phyloP scores from a whole-genome alignment of 1,140 invertebrate genomes.

The Penaeus indicus region DNA sequence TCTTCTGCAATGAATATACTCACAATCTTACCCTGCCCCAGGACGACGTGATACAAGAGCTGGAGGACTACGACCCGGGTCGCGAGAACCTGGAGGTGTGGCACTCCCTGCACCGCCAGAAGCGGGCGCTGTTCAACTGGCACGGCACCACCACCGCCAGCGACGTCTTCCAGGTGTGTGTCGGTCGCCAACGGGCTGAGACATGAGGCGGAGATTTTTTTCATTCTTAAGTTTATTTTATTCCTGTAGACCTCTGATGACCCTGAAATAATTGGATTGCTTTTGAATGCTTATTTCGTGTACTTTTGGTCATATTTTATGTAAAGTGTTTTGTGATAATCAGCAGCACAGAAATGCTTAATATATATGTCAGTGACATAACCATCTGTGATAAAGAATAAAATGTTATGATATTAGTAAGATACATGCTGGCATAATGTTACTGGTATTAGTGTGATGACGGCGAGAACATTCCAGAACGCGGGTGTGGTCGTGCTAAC shows the following conservation, averaged over 20 bases:
- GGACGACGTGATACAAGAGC: slow-evolving; percentile 74
- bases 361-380: too few relatives aligned
- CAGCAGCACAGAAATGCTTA: too few relatives aligned
- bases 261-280: too few relatives aligned
- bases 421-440: too few relatives aligned
- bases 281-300: too few relatives aligned
- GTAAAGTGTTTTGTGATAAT: too few relatives aligned
- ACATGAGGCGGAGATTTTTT: too few relatives aligned
- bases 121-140: slow-evolving; percentile 75
- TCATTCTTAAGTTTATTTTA: too few relatives aligned
- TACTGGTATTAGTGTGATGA: slow-evolving; percentile 9
- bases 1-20: neutral
- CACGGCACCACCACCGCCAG: slow-evolving; percentile 77
- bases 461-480: slow-evolving; percentile 75
- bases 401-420: too few relatives aligned
- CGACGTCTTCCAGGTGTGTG: slow-evolving; percentile 77
- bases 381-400: too few relatives aligned
- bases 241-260: too few relatives aligned
- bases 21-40: slow-evolving; percentile 37
- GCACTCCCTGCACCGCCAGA: slow-evolving; percentile 65
- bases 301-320: too few relatives aligned
- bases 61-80: slow-evolving; percentile 77
- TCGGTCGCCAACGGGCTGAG: slow-evolving; percentile 59
- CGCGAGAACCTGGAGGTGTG: slow-evolving; percentile 67
- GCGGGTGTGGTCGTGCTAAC: slow-evolving; percentile 83